Percentiles rank a stretch among this genome's conserved stretches.
Conservation (phyloP, 2,888 invertebrate genomes). For the Luperina nickerlii region DNA sequence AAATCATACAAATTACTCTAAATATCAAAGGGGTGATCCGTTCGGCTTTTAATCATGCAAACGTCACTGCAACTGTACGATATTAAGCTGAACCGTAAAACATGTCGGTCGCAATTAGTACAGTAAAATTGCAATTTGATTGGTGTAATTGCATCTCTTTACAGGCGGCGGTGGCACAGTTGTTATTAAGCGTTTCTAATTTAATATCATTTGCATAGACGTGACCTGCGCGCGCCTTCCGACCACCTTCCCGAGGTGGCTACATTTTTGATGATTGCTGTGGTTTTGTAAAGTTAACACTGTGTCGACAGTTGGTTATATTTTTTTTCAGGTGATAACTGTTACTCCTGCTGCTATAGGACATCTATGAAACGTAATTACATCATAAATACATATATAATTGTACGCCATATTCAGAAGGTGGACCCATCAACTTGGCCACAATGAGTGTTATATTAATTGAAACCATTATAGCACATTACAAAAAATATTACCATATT, state of each 20-base stretch:
- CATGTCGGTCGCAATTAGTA: conserved; percentile 88
- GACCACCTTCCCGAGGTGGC: neutral
- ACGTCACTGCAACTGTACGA: conserved; percentile 67
- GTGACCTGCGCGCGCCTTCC: conserved; percentile 78
- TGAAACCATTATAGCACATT: conserved; percentile 55
- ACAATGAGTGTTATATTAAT: conserved; percentile 36
- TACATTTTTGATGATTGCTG: neutral
- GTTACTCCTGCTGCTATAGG: neutral
- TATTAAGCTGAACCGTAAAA: conserved; percentile 81
- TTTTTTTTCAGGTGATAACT: no score
- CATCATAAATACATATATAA: neutral
- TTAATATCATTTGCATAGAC: conserved; percentile 90
- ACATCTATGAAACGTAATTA: neutral
- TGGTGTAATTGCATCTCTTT: conserved; percentile 90
- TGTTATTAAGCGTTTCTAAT: conserved; percentile 90
- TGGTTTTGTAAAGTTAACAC: neutral
- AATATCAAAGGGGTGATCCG: conserved; percentile 55
- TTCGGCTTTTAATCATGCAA: conserved; percentile 54
- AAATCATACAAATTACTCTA: conserved; percentile 33
- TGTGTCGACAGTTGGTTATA: neutral
- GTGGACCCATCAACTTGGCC: neutral
- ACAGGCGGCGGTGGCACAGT: conserved; percentile 85
- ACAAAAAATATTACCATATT: conserved; percentile 73
- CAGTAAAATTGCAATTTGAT: conserved; percentile 89
- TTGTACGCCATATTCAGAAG: neutral